Percentiles rank a stretch among this genome's conserved stretches.
Conservation (phyloP, 2,888 invertebrate genomes). For the Iselma pallidipennis region DNA sequence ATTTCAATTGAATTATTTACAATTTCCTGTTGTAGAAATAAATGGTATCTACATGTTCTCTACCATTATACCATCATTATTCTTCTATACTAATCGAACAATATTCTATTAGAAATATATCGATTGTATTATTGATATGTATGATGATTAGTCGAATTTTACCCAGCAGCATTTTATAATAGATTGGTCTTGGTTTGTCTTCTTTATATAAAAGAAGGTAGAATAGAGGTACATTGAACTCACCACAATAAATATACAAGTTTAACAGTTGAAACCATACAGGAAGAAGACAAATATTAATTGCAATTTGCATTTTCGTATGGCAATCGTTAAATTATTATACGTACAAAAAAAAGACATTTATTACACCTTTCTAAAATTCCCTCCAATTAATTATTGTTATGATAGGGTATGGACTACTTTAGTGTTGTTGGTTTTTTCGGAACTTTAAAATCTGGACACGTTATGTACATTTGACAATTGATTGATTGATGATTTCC, state of each 20-base stretch:
- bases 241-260: background rate
- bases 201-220: background rate
- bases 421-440: background rate
- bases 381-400: no score
- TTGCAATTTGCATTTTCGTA: background rate
- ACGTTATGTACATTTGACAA: background rate
- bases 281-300: background rate
- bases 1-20: constrained; percentile 2
- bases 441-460: background rate
- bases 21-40: background rate
- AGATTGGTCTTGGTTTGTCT: background rate
- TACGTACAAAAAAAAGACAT: no score
- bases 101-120: no score
- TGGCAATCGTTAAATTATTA: no score
- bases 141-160: background rate
- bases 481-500: background rate
- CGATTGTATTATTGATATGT: no score
- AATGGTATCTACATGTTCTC: background rate
- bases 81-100: background rate
- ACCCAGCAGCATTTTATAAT: background rate
- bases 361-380: no score
- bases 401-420: background rate
- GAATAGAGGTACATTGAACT: background rate
- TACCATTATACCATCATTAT: background rate
- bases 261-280: background rate